A percentile compares a stretch with the other conserved stretches of the same genome.
These are phyloP conservation scores for Enteromius fasciolatus DNA, from an alignment of 2,797 vertebrate species.

Conservation along the genomic window DNA sequence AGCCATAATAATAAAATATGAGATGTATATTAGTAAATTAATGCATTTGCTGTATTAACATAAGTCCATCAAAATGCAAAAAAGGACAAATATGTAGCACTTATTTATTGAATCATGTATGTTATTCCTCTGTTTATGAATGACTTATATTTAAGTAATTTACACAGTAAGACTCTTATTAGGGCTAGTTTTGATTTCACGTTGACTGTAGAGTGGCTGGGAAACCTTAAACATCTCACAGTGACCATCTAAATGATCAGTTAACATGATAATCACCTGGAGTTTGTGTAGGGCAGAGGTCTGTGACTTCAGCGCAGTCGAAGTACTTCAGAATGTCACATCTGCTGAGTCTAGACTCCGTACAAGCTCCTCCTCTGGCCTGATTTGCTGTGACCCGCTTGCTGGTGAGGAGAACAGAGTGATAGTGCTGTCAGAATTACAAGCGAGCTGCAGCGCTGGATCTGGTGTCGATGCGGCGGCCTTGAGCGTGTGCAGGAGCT, in stretches of 20 bases:
- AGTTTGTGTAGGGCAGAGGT: neutral
- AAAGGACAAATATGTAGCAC: neutral
- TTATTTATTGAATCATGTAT: neutral
- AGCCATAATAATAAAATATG: neutral
- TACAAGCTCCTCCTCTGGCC: slow-evolving; percentile 24
- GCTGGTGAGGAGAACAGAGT: slow-evolving; percentile 40
- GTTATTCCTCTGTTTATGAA: neutral
- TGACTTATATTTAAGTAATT: neutral
- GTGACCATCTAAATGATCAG: slow-evolving; percentile 9
- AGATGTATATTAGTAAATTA: neutral
- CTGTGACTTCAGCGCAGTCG: neutral
- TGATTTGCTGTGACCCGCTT: slow-evolving; percentile 19
- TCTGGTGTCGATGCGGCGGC: slow-evolving; percentile 19
- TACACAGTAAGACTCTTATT: neutral
- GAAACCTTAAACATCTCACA: neutral
- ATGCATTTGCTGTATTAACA: neutral
- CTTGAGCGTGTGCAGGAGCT: slow-evolving; percentile 25
- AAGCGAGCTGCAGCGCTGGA: slow-evolving; percentile 10
- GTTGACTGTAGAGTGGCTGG: neutral
- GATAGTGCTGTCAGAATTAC: slow-evolving; percentile 42
- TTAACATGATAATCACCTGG: slow-evolving; percentile 15
- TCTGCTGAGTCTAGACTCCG: slow-evolving; percentile 3
- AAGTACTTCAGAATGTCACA: slow-evolving; percentile 17
- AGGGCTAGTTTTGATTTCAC: neutral
- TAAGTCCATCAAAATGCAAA: neutral